Conservation (phyloP, 2,113 vertebrate genomes). For the Chunga burmeisteri region DNA sequence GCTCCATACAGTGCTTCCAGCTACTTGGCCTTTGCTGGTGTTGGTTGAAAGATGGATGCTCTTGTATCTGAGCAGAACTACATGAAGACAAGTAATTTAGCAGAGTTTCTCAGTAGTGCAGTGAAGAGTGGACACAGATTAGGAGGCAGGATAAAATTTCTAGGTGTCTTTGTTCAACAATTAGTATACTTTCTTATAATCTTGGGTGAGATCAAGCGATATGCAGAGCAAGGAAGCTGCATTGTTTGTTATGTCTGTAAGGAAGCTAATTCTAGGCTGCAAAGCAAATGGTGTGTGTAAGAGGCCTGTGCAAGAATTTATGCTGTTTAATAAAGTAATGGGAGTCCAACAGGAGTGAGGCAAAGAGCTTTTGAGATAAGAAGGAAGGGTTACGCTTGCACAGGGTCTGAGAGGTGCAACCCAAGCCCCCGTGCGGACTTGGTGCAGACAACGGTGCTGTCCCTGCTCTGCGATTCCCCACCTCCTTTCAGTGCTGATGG, state of each 20-base stretch:
- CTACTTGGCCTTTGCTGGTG: neutral
- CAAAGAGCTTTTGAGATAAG: neutral
- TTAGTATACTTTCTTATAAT: neutral
- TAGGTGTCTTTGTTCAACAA: neutral
- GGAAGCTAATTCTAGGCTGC: neutral
- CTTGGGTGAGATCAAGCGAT: neutral
- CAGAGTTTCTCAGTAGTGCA: neutral
- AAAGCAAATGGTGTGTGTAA: neutral
- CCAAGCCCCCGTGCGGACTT: fast-evolving
- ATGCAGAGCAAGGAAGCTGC: neutral
- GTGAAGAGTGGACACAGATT: neutral
- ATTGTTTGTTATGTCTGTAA: neutral
- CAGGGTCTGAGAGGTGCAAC: neutral
- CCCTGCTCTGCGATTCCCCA: neutral
- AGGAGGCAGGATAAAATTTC: neutral
- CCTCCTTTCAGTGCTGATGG: neutral
- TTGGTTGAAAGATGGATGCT: neutral
- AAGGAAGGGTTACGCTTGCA: neutral
- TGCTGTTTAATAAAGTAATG: neutral
- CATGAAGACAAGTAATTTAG: neutral
- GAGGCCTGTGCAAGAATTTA: neutral
- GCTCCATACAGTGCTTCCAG: neutral
- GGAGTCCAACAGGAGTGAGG: neutral
- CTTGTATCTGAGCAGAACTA: neutral
- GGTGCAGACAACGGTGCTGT: neutral